A percentile compares a stretch with the other conserved stretches of the same genome.
Conservation (phyloP, 2,797 vertebrate species). For the Telmatherina bonti region DNA sequence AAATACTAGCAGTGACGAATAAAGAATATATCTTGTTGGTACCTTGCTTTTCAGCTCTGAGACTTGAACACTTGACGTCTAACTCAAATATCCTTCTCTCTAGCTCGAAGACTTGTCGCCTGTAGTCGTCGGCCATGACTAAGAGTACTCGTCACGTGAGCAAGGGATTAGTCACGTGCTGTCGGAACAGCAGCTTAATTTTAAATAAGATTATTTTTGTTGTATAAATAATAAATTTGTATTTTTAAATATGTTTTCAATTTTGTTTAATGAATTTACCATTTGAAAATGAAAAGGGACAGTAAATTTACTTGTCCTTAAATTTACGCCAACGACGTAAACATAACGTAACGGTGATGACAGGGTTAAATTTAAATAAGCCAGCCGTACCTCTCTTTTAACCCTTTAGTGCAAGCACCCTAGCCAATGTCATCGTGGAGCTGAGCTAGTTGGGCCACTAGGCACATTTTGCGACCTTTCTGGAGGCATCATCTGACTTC, state of each 20-base stretch:
- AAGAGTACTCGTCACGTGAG: conserved; percentile 80
- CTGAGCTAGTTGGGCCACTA: conserved; percentile 7
- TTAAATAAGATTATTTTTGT: neutral
- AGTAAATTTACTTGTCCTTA: no score
- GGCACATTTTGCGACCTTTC: conserved; percentile 1
- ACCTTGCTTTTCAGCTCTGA: conserved; percentile 86
- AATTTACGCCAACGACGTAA: neutral
- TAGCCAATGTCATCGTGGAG: conserved; percentile 41
- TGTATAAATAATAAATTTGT: neutral
- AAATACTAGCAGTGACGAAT: neutral
- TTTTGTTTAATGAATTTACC: no score
- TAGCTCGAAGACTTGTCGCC: conserved; percentile 86
- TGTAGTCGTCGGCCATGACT: conserved; percentile 89
- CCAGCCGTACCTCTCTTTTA: conserved; percentile 54
- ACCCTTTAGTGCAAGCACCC: conserved; percentile 3
- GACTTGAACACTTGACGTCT: conserved; percentile 84
- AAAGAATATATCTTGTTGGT: neutral
- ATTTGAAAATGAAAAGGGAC: neutral
- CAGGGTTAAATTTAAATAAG: conserved; percentile 71
- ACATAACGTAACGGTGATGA: conserved; percentile 10
- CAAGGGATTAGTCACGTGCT: conserved; percentile 75
- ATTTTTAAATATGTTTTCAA: neutral
- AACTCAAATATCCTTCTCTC: conserved; percentile 88
- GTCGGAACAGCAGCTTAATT: conserved; percentile 3
- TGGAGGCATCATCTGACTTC: conserved; percentile 4